Base-by-base conservation (phyloP, 2,113 vertebrate genomes). In the Ailuropoda melanoleuca region DNA sequence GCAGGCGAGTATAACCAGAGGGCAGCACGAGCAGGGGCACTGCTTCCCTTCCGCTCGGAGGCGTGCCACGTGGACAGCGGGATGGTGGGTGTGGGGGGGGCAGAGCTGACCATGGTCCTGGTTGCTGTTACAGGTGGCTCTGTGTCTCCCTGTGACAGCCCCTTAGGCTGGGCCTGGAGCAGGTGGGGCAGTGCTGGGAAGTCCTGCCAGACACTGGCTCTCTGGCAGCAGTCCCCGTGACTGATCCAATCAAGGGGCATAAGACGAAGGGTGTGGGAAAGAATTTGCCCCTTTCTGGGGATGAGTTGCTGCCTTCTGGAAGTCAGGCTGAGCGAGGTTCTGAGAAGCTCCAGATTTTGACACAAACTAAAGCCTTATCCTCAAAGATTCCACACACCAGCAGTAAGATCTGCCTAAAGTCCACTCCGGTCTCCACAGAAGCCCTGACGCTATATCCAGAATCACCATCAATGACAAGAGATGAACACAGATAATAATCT, bases 21-120 rank as follows among this genome's bases (percentile, higher is more conserved):
- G 29, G 53, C 50, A 31, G 43, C 56, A 8, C 0, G 0, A 1
- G 1, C 3, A 1, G 26, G 48, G 18, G 55, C 1, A 23, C 13
- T 48, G 50, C 70, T n/a, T 48, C 48, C 88, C 74, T 8, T 64
- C 53, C 26, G 2, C 19, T 39, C 78, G 5, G 15, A 80, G 26
- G 21, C 12, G 5, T 0, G 0, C 18, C 19, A 15, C 1, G 14
- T 43, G 90, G 88, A 18, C 7, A 3, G 18, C n/a, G 23, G 48
- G 70, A 50, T 12, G 46, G 13, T 34, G 23, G 68, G 37, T 18
- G 0, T 10, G 19, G 24, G 19, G 0, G 0, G 11, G 56, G 18
- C 2, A 13, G 29, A 9, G 43, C 6, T 58, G 88, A 90, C 53
- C 6, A 1, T 26, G 72, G 11, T 29, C 24, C 37, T 13, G 37